Evolutionary conservation across 2,888 invertebrate species (phyloP), one percentile per base, ranked within the genome.

Genomic region (Gari tellinella): DNA sequence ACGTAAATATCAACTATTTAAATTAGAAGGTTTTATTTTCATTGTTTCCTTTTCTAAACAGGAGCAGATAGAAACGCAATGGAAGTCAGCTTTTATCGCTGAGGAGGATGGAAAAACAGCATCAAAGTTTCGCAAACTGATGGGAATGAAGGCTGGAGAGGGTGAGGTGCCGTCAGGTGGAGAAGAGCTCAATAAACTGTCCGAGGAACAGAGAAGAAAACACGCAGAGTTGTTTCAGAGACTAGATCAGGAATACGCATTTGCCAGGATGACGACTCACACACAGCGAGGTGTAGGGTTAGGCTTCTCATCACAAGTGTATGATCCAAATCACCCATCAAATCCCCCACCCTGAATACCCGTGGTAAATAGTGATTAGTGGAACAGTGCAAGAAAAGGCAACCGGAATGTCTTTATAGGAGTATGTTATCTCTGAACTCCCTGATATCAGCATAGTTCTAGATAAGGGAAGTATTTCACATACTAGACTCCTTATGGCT

Each of bases 171-270:
- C 83, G 23, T 91, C 90, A 19, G 72, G 53, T 10, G 69, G 49
- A 5, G 79, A 74, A 21, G 75, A 68, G 1, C 26, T 67, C 15
- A 76, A 69, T 23, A 81, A 73, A 49, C 25, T 72, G 55, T 65
- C 70, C 0, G 90, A 90, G 19, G 90, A 90, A 49, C 86, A 88
- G 72, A 81, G 83, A 19, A 69, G 84, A 57, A 88, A 90, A 76
- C 93, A 93, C 70, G 90, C 89, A 87, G 97, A 97, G 90, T 94
- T 98, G 94, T 98, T 99, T 92, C 95, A 94, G 81, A 95, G 96
- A 56, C 96, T 99, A 95, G 98, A 99, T 90, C 96, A 96, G 82
- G 98, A 99, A 91, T 99, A 99, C 90, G 97, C 98, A 92, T 97
- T 97, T 60, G 99, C 99, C 0, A 94, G 99, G 40, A 96, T 97